A percentile compares a stretch with the other conserved stretches of the same genome.
phyloP scores from a whole-genome alignment of 2,888 invertebrate genomes.

The Lepas anatifera region DNA sequence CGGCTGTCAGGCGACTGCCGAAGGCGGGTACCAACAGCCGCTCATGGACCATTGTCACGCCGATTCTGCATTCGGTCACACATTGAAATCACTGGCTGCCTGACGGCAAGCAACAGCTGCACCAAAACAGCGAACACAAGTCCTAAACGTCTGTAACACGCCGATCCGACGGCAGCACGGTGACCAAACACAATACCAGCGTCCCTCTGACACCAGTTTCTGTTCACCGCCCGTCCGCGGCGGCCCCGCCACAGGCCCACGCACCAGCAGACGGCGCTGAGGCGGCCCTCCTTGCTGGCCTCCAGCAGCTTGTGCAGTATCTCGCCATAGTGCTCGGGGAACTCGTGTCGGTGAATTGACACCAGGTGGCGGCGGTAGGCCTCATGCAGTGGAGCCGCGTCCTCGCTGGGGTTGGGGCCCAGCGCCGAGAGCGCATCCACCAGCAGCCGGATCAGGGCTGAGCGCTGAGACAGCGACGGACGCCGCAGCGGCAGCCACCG shows the following conservation, averaged over 20 bases:
- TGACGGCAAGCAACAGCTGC: too few species aligned
- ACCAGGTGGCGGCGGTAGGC: conserved; percentile 55
- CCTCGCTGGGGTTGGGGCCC: not conserved
- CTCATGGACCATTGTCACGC: too few species aligned
- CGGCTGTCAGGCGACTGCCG: too few species aligned
- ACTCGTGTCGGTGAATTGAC: conserved; percentile 51
- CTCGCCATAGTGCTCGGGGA: conserved; percentile 64
- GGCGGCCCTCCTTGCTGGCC: conserved; percentile 15
- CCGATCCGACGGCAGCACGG: too few species aligned
- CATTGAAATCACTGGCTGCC: too few species aligned
- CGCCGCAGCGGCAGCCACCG: conserved; percentile 49
- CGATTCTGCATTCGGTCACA: too few species aligned
- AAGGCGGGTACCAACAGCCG: too few species aligned
- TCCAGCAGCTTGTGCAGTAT: conserved; percentile 52
- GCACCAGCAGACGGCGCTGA: not conserved
- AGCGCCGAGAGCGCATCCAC: not conserved
- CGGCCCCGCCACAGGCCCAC: too few species aligned
- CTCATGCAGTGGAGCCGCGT: conserved; percentile 32
- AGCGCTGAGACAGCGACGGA: conserved; percentile 52
- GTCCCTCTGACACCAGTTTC: too few species aligned
- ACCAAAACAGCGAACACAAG: too few species aligned
- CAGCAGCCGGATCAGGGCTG: conserved; percentile 50
- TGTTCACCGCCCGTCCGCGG: too few species aligned
- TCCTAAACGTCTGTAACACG: conserved; percentile 41
- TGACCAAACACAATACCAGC: too few species aligned